Base-by-base conservation (phyloP, 2,888 invertebrate species). In the Glyphotaelius pellucidus region DNA sequence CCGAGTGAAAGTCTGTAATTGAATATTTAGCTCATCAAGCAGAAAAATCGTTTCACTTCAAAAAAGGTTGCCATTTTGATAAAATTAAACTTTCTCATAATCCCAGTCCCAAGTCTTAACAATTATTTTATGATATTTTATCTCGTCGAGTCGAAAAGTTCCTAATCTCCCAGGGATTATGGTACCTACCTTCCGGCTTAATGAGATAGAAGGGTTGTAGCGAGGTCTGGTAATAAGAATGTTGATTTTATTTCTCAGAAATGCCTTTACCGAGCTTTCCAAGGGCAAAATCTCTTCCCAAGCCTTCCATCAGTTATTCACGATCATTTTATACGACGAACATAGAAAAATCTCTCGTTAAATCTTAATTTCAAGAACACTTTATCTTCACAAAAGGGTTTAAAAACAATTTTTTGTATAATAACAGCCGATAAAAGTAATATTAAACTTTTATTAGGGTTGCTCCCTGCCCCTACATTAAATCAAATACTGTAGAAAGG, bases 201-300 rank as follows among this genome's bases (percentile, higher is more conserved):
- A n/a, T 67, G 25, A 67, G 67, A 9, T 25, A 25, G n/a, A 67
- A 67, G 67, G 67, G n/a, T 67, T 67, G 25, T 67, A 67, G 25
- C 25, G 2, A 67, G 67, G 67, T 9, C n/a, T 25, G 25, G 25
- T 47, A 86, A 11, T 38, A 86, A 86, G 86, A 25, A 85, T 5
- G 86, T 86, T 19, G 47, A 86, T 86, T 86, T 86, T 86, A 86
- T 86, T 86, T 38, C 86, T 42, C n/a, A 47, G 86, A 86, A 86
- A 52, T 3, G 12, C 38, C 47, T 47, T 86, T 47, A 31, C 25
- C 25, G 81, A 86, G 86, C 42, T 30, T 47, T 85, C 52, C 14
- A 14, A 3, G 42, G 52, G 42, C 9, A 31, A 86, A 86, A 86
- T 38, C 52, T 42, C 42, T 86, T 47, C 47, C 47, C 0, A 86